phyloP scores from a whole-genome alignment of 2,797 vertebrate genomes.

The Gila robusta region DNA sequence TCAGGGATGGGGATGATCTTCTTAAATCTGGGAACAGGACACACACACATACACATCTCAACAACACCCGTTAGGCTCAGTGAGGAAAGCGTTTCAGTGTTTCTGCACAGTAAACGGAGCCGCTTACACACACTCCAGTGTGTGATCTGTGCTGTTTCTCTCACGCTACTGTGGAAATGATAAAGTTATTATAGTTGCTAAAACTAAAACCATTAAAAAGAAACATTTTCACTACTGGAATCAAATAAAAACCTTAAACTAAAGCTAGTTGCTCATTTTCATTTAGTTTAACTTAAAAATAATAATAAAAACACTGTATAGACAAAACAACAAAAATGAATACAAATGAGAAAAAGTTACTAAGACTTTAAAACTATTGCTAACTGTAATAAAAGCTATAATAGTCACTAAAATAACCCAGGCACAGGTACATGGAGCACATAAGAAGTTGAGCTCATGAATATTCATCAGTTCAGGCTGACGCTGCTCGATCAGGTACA shows the following conservation, averaged over 20 bases:
- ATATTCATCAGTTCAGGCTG: constrained; percentile 14
- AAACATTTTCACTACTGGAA: background rate
- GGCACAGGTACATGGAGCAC: background rate
- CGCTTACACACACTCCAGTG: no score
- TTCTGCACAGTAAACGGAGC: no score
- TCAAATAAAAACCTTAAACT: background rate
- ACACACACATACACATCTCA: background rate
- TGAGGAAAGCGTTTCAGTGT: no score
- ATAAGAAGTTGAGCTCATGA: background rate
- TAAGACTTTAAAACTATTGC: background rate
- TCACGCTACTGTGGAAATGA: no score
- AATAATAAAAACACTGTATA: background rate
- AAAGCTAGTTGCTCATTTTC: background rate
- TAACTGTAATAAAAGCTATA: background rate
- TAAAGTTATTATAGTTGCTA: no score
- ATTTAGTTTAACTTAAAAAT: background rate
- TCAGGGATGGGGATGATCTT: constrained; percentile 92
- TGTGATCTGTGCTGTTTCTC: background rate
- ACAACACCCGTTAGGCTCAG: background rate
- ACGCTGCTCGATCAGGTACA: no score
- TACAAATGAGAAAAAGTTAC: background rate
- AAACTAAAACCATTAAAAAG: background rate
- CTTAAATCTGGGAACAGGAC: constrained; percentile 84
- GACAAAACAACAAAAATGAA: background rate
- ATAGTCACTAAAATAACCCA: no score